Evolutionary conservation across 2,113 vertebrate species (phyloP), one percentile per base, ranked within the genome.

Genomic region (Chlamydotis undulata): DNA sequence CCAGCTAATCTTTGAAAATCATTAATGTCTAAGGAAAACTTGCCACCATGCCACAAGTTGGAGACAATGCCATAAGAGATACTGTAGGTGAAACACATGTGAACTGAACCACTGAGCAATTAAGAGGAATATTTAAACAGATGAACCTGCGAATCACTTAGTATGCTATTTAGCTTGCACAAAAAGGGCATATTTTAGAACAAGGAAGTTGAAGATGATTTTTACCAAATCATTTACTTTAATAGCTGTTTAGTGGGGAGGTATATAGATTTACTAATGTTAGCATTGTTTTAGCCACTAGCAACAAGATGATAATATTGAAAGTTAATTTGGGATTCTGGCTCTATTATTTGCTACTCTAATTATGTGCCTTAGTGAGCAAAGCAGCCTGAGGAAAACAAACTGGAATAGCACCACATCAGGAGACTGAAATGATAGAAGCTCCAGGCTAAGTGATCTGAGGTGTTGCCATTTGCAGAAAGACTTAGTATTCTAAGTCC

Each of bases 361-460:
- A 97, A 98, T 98, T 97, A 94, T 85, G 97, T 97, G 81, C 70
- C 57, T 96, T 96, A 81, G 56, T 93, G 85, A 88, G 47, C 93
- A 90, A 96, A 60, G 43, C 41, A 81, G 90, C 94, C 82, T 35
- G 67, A 96, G 88, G 93, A 96, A 91, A 97, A 93, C 81, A 88
- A 92, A 94, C 41, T 47, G 41, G 55, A 89, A 95, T 80, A 86
- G 67, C 52, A 95, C 68, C 59, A 89, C 26, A 67, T 87, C 61
- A 94, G 77, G 83, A 93, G 82, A 74, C 53, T 94, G 57, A 89
- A 83, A 70, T 73, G 68, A 92, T 64, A 95, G 82, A 94, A 92
- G 56, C 94, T 96, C 33, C 45, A 65, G 81, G 82, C 78, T 77
- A 91, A 93, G 50, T 92, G 83, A 93, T 94, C 16, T 41, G 57